Evolutionary conservation across 1,140 invertebrate species (phyloP), one percentile per base, ranked within the genome.

Genomic region (Zaprionus gabonicus): DNA sequence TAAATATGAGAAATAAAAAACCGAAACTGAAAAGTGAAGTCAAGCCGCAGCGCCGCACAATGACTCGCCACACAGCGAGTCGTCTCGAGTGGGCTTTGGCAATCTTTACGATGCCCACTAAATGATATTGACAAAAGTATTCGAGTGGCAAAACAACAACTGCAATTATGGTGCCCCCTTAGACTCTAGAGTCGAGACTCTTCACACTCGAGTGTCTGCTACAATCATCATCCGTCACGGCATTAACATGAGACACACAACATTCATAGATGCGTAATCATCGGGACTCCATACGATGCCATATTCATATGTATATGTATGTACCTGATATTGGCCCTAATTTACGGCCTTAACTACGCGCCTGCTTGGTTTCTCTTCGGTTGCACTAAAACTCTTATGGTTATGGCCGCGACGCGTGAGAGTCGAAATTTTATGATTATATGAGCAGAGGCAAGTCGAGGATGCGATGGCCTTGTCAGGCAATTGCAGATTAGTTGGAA

Each of bases 41-140:
- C 64, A 66, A 70, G 66, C 27, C 64, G 38, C 41, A 64, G 53
- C 66, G 58, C 65, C 65, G 66, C 80, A 81, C 81, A 84, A 84
- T 90, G 76, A 83, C 85, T 90, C 85, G 84, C 63, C 75, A 88
- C 36, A 77, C 31, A 34, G 31, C 7, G 38, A 17, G 81, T 71
- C 72, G 81, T 71, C 72, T 88, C 81, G 80, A 88, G 84, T 90
- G 85, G 85, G 76, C 85, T 85, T 88, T 88, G 74, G 84, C 84
- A 88, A 88, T 88, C 84, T 90, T 88, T 88, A 88, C 85, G 76
- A 88, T 88, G 85, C 85, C 85, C 85, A 88, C 85, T 80, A 90
- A 88, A 90, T 90, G 85, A 88, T 88, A 88, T 88, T 88, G 85
- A 88, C 85, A 88, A 88, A 90, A 88, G 69, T 82, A 75, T 81